phyloP scores from a whole-genome alignment of 1,140 invertebrate species.

The Camponotus vicinus region DNA sequence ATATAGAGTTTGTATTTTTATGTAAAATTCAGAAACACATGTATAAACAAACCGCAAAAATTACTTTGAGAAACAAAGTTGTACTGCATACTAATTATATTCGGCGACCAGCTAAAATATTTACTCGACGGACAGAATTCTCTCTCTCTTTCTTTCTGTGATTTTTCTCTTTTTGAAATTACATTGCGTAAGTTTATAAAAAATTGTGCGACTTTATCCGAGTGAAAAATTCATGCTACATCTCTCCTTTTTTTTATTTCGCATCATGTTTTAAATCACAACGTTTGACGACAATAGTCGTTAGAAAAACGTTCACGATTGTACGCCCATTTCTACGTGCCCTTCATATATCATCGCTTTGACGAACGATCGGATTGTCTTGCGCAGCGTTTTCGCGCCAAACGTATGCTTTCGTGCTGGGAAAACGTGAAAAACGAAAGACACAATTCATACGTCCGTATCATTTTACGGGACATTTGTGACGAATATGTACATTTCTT shows the following conservation, averaged over 20 bases:
- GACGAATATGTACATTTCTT: slow-evolving; percentile 25
- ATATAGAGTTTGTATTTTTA: slow-evolving; percentile 10
- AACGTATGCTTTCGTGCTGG: too few relatives aligned
- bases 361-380: slow-evolving; percentile 5
- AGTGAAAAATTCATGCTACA: slow-evolving; percentile 1
- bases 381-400: too few relatives aligned
- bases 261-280: background rate
- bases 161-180: background rate
- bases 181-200: background rate
- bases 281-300: background rate
- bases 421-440: background rate
- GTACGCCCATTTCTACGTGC: slow-evolving; percentile 1
- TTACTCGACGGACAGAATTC: background rate
- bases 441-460: slow-evolving; percentile 19
- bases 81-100: slow-evolving; percentile 19
- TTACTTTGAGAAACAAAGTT: slow-evolving; percentile 22
- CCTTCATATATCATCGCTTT: slow-evolving; percentile 41
- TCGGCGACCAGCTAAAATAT: background rate
- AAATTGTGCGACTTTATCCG: background rate
- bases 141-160: background rate
- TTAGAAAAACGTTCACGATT: background rate
- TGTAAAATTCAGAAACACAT: background rate
- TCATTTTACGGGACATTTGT: slow-evolving; percentile 31
- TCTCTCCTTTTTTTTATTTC: background rate
- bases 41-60: background rate